Evolutionary conservation across 2,888 invertebrate species (phyloP).

Genomic region (Orchesella flavescens): DNA sequence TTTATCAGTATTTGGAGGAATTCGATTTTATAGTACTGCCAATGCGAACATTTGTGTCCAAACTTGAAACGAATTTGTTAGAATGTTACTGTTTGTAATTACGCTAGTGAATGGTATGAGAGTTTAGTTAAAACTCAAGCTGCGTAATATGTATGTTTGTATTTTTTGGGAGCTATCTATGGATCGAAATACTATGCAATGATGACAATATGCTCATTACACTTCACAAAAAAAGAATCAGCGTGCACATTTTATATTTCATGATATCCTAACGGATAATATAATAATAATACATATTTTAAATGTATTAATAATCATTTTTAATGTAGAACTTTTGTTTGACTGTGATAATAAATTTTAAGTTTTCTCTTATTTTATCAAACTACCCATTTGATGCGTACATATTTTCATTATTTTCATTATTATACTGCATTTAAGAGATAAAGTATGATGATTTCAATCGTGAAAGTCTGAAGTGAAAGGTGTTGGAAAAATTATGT

Average conservation of each 20-base stretch:
- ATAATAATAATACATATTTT: background rate
- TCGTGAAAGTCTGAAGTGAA: too few species aligned
- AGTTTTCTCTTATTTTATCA: constrained; percentile 9
- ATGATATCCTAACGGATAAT: background rate
- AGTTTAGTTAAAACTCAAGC: too few species aligned
- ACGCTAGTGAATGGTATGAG: too few species aligned
- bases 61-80: too few species aligned
- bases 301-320: constrained; percentile 36
- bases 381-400: too few species aligned
- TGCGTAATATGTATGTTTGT: too few species aligned
- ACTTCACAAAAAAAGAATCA: constrained; percentile 31
- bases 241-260: constrained; percentile 24
- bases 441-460: too few species aligned
- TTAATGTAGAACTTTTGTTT: constrained; percentile 58
- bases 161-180: background rate
- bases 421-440: too few species aligned
- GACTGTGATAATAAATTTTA: constrained; percentile 61
- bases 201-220: constrained; percentile 57
- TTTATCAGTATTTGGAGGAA: constrained; percentile 10
- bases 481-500: background rate
- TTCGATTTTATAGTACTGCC: constrained; percentile 19
- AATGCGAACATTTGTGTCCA: background rate
- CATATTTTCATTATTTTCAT: too few species aligned
- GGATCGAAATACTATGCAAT: constrained; percentile 42
- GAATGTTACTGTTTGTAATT: too few species aligned